Base-by-base conservation (phyloP, 1,140 invertebrate species). In the Zaprionus ornatus region DNA sequence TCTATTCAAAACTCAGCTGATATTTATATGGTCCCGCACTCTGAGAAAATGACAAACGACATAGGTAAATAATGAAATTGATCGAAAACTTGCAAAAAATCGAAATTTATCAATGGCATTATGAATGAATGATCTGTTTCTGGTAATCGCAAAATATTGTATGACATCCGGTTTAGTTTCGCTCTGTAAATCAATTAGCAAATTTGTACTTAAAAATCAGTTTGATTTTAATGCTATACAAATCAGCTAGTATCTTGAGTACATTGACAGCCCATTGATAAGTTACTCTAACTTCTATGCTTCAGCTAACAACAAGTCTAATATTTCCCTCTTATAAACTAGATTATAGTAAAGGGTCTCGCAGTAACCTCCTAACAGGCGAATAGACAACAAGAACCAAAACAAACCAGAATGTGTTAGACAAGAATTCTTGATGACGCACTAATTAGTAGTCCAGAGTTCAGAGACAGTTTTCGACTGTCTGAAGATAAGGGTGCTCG, bases 401-500 rank as follows among this genome's bases (percentile, higher is more conserved):
- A 54, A 54, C 21, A 27, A 50, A 37, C 12, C 25, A 5, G 0
- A 62, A n/a, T 40, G 23, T 52, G 17, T 63, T 42, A 15, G 45
- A 10, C 23, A 29, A 27, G 4, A 42, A 21, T 27, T 52, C 27
- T 15, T 27, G n/a, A 68, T 69, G 66, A 69, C 59, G 37, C 67
- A 63, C 35, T 45, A 40, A 42, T 32, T 63, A 63, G 2, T 6
- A 40, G 35, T 29, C 17, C 25, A 48, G n/a, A 42, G 45, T 50
- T 21, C n/a, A 55, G 17, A 50, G 50, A 40, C 29, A 40, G 7
- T 64, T 54, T 29, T 19, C 27, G 4, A 37, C 35, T 5, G n/a
- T 19, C 29, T 54, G n/a, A 17, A 55, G 59, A 32, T 63, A 70
- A 70, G 50, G 1, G 6, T 17, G 6, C 3, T n/a, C 9, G 15